phyloP scores from a whole-genome alignment of 1,140 invertebrate species.

The Lasioglossum albipes region DNA sequence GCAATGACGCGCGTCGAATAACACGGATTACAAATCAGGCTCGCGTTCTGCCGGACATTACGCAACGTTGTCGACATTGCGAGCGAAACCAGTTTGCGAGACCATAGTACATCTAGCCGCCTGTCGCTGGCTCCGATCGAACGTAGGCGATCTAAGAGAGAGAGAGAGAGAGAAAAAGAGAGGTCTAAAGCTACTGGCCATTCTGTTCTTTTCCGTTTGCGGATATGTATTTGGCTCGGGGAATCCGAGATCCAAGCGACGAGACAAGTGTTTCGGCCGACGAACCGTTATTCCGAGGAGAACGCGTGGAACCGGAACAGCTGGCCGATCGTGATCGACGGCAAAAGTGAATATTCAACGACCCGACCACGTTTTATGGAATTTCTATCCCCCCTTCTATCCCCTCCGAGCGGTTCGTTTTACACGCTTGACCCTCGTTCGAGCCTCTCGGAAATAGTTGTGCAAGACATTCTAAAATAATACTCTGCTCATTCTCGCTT shows the following conservation, averaged over 20 bases:
- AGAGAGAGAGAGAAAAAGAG: too few relatives aligned
- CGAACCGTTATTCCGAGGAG: neutral
- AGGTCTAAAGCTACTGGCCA: neutral
- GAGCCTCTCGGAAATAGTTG: too few relatives aligned
- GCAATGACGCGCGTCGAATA: constrained; percentile 46
- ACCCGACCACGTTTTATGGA: neutral
- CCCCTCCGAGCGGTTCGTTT: too few relatives aligned
- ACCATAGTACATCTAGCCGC: constrained; percentile 17
- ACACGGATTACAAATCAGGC: constrained; percentile 25
- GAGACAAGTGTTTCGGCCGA: neutral
- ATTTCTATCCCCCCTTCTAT: too few relatives aligned
- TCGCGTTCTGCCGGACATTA: constrained; percentile 29
- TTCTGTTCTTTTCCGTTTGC: too few relatives aligned
- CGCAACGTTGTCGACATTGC: constrained; percentile 55
- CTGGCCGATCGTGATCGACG: neutral
- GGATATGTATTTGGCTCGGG: neutral
- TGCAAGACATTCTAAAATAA: too few relatives aligned
- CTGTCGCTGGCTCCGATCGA: neutral
- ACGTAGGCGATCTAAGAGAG: too few relatives aligned
- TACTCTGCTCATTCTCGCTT: too few relatives aligned
- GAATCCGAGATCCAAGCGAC: neutral
- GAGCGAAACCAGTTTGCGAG: constrained; percentile 51
- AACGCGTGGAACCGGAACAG: constrained; percentile 4
- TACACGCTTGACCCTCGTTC: too few relatives aligned
- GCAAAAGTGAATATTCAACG: constrained; percentile 15